phyloP scores from a whole-genome alignment of 2,888 invertebrate genomes.

The Lypha dubia region DNA sequence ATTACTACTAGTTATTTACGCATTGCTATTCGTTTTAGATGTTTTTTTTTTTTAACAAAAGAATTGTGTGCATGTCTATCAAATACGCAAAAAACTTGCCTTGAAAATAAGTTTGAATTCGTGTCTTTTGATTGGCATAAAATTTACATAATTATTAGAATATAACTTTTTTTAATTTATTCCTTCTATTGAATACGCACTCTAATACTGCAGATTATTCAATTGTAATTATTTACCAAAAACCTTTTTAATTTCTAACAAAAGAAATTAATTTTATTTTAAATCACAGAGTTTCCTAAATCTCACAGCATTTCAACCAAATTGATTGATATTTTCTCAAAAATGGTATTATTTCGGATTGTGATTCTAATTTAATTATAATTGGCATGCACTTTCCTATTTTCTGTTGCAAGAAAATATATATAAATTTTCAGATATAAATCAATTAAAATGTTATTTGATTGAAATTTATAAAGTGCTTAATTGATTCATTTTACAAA shows the following conservation, averaged over 20 bases:
- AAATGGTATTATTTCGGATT: neutral
- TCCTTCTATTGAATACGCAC: neutral
- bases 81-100: neutral
- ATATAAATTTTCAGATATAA: neutral
- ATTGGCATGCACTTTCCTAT: neutral
- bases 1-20: neutral
- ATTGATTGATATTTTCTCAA: neutral
- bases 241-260: no score
- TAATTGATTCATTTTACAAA: slow-evolving; percentile 6
- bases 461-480: slow-evolving; percentile 1
- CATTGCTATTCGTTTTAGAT: neutral
- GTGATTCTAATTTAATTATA: neutral
- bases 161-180: neutral
- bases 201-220: neutral
- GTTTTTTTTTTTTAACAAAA: neutral
- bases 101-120: neutral
- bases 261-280: no score
- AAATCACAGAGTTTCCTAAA: no score
- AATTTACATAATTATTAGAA: no score
- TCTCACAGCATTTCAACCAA: neutral
- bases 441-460: slow-evolving; percentile 26
- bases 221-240: neutral
- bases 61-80: neutral
- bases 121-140: no score
- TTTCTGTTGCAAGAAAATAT: neutral